These are phyloP conservation scores for Parazoanthus swiftii DNA, from an alignment of 92 coral and sea anemone species.

Conservation along the genomic window DNA sequence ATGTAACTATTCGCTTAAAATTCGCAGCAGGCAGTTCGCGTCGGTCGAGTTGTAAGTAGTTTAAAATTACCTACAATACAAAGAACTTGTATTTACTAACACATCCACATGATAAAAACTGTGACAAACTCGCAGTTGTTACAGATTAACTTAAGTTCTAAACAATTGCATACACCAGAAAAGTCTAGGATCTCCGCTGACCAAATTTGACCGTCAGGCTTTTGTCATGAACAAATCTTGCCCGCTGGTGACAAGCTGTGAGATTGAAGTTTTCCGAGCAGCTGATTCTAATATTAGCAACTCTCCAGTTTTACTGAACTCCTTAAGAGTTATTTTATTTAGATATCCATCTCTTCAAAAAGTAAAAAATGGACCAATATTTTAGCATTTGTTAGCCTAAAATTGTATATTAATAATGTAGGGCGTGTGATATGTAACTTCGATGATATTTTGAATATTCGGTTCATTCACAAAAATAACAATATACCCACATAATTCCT, in stretches of 20 bases:
- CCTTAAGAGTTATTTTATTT: not conserved
- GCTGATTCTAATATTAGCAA: slow-evolving; percentile 18
- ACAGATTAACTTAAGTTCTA: not conserved
- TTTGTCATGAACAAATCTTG: not conserved
- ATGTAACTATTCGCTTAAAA: not conserved
- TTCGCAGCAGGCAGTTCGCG: not conserved
- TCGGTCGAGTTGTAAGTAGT: not conserved
- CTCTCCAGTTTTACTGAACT: not conserved
- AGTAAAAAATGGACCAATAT: not conserved
- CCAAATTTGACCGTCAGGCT: not conserved
- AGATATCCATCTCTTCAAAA: not conserved
- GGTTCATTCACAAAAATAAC: not conserved
- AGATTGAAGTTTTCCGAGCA: not conserved
- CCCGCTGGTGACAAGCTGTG: not conserved
- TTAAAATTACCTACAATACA: not conserved
- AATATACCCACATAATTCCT: slow-evolving; percentile 1
- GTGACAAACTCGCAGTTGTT: not conserved
- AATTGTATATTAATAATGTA: slow-evolving; percentile 4
- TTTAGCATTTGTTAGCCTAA: not conserved
- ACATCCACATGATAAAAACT: not conserved
- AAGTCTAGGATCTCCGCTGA: not conserved
- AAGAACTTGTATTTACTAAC: not conserved
- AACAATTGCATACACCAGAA: not conserved
- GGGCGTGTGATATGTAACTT: not conserved
- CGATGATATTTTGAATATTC: no score